Evolutionary conservation across 1,140 invertebrate genomes (phyloP), one percentile per base, ranked within the genome.

Genomic region (Pectinophora gossypiella): DNA sequence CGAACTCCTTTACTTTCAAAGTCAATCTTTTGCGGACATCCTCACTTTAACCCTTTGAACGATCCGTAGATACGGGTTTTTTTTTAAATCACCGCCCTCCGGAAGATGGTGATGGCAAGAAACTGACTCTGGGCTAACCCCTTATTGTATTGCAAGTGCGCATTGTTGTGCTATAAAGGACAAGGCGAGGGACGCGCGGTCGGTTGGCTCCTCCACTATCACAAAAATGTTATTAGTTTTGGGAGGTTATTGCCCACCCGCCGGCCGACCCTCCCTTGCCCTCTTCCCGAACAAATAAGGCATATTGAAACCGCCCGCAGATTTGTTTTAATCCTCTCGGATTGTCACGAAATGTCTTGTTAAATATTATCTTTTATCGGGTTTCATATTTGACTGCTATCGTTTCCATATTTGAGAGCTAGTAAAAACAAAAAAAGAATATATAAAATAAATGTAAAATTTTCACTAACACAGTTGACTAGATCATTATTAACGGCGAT

Each of bases 151-250:
- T 72, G 69, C 73, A 71, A 72, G 66, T 75, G 65, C 60, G 64
- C 69, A 72, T 72, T 78, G 69, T 75, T 74, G 71, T 72, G 51
- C 63, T 59, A 76, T 84, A 78, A 78, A 76, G 67, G 76, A 73
- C 67, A 69, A 48, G 61, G 60, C 54, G 56, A 72, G 68, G 73
- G 69, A 68, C 72, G 59, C 59, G 59, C 62, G 68, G 64, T 72
- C 69, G 64, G 65, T 67, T 79, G 62, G 66, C 71, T 75, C 67
- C 63, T 61, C 59, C 59, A 69, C 73, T 80, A 79, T 82, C 80
- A 72, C 72, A 84, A 85, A 84, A 85, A 85, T 85, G 78, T 85
- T 85, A 85, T 84, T 84, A 85, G 80, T 84, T 84, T 79, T 71
- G 72, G 76, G 70, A 61, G 76, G 76, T 77, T 79, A 82, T 82